Conservation (phyloP, 2,797 vertebrate genomes). For the Ceryle rudis region DNA sequence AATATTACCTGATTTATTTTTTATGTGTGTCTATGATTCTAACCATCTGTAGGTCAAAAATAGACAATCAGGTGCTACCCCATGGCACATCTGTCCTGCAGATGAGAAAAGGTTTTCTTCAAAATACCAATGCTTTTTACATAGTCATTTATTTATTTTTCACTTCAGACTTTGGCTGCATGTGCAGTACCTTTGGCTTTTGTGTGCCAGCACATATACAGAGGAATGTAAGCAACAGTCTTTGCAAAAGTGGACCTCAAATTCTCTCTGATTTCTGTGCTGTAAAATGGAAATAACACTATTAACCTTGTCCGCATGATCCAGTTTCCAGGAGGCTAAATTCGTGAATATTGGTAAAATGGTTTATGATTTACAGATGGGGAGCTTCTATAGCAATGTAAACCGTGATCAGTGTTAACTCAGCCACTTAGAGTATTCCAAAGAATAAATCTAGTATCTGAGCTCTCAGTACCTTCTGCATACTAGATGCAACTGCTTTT, state of each 20-base stretch:
- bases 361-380: conserved; percentile 25
- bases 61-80: conserved; percentile 43
- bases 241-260: neutral
- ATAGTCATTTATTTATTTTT: neutral
- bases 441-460: neutral
- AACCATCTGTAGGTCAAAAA: conserved; percentile 66
- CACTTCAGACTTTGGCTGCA: neutral
- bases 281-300: conserved; percentile 13
- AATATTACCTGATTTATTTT: conserved; percentile 65
- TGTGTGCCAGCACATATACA: neutral
- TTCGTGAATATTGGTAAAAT: neutral
- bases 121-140: conserved; percentile 12
- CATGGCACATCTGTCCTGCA: conserved; percentile 42
- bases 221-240: neutral
- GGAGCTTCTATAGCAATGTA: neutral
- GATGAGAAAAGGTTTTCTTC: conserved; percentile 35
- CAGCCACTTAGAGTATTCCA: neutral
- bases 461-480: neutral
- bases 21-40: conserved; percentile 41
- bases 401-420: conserved; percentile 5
- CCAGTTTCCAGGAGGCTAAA: conserved; percentile 4
- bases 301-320: conserved; percentile 25
- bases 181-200: neutral
- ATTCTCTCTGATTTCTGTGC: conserved; percentile 21
- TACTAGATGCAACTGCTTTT: neutral